Base-by-base conservation (phyloP, 1,140 invertebrate genomes). In the Formica exsecta region DNA sequence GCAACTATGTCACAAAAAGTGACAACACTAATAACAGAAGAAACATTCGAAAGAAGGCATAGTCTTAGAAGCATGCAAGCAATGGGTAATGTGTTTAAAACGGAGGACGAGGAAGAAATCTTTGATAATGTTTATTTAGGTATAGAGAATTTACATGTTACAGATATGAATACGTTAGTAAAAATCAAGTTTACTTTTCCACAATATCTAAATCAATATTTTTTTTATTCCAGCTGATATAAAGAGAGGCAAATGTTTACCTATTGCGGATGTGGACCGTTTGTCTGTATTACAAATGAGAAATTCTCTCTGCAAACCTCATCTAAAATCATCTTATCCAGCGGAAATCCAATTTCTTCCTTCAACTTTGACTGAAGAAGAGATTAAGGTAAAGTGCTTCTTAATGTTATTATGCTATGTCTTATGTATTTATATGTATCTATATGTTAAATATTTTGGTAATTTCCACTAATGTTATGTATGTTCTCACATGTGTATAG, bases 321-420 rank as follows among this genome's bases (percentile, higher is more conserved):
- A 99, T 93, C 94, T 99, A 71, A 98, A 98, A 95, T 98, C 98
- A 86, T 97, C 98, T 0, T 99, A 99, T 95, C 97, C 98, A 0
- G 97, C 97, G 1, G 98, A 98, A 95, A 97, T 96, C n/a, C 97
- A 98, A 94, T 97, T 96, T 90, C 95, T 95, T 87, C 94, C 95
- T 25, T 71, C 87, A 61, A 90, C 94, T 29, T 93, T 96, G 54
- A 96, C 95, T 65, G 97, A 98, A 89, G 97, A 98, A 61, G 97
- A 97, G 90, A 96, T 98, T 44, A 98, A 97, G 96, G 97, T 98
- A 95, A 94, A 48, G 68, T 83, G 79, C 68, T 84, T 32, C 68
- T 88, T 84, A 70, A 85, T 83, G 51, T 76, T 87, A 48, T 51
- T 61, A 77, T 59, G 48, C 5, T 51, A 59, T 36, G 3, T 73